Percentiles rank a stretch among this genome's conserved stretches.
These are phyloP conservation scores for Nephrotoma guestfalica DNA, from an alignment of 2,888 invertebrate genomes.

Conservation along the genomic window DNA sequence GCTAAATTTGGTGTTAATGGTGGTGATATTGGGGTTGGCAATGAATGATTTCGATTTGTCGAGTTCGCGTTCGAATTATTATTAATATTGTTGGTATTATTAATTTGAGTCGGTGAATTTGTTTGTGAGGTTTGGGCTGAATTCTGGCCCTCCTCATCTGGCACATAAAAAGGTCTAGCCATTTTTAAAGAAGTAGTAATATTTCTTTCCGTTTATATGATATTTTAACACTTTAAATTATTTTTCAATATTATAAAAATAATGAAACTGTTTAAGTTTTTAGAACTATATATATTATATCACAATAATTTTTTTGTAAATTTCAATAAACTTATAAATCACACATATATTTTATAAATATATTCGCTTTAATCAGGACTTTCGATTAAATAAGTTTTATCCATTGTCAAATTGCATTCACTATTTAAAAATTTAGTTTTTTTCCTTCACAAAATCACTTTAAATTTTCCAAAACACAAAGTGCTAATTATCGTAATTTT, in stretches of 20 bases:
- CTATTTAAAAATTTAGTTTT: background rate
- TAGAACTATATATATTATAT: background rate
- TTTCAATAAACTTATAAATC: background rate
- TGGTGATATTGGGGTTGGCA: slow-evolving; percentile 21
- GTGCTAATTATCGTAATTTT: background rate
- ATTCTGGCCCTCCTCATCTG: slow-evolving; percentile 25
- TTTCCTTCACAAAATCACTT: background rate
- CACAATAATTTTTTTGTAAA: background rate
- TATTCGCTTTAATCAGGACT: slow-evolving; percentile 11
- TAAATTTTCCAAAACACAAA: background rate
- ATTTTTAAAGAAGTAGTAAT: slow-evolving; percentile 15
- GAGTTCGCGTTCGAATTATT: background rate
- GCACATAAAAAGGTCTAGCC: slow-evolving; percentile 33
- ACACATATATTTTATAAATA: background rate
- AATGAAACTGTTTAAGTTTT: background rate
- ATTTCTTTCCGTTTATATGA: background rate
- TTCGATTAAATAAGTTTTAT: slow-evolving; percentile 13
- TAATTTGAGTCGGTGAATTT: slow-evolving; percentile 18
- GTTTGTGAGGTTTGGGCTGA: slow-evolving; percentile 16
- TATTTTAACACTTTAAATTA: background rate
- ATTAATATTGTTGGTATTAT: slow-evolving; percentile 10
- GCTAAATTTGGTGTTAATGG: slow-evolving; percentile 20
- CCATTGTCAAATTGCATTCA: slow-evolving; percentile 10
- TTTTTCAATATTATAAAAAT: background rate
- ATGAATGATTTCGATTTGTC: slow-evolving; percentile 13